These are phyloP conservation scores for Garra rufa DNA, from an alignment of 2,113 vertebrate genomes.

Conservation along the genomic window DNA sequence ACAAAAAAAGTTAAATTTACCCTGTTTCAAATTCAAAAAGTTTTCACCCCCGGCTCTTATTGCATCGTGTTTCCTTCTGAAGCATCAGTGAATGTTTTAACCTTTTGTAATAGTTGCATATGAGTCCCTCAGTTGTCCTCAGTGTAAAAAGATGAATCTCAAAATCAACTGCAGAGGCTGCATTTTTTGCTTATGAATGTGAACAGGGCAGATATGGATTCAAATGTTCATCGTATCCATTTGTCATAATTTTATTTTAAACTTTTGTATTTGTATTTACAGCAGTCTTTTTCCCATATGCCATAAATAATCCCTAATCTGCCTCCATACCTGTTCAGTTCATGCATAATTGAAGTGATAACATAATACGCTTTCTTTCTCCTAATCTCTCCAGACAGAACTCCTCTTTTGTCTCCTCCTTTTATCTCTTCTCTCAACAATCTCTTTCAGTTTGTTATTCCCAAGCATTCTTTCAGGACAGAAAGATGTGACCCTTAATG, in stretches of 20 bases:
- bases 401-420: neutral
- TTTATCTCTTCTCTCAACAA: slow-evolving; percentile 4
- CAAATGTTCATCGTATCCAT: neutral
- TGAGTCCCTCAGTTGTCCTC: too few relatives aligned
- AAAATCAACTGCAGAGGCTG: neutral
- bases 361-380: neutral
- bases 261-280: neutral
- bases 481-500: neutral
- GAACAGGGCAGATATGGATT: too few relatives aligned
- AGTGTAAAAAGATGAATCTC: too few relatives aligned
- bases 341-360: slow-evolving; percentile 9
- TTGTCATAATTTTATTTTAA: too few relatives aligned
- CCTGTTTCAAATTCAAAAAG: too few relatives aligned
- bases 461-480: neutral
- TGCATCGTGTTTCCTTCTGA: too few relatives aligned
- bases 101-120: too few relatives aligned
- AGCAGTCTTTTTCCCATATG: neutral
- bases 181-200: neutral
- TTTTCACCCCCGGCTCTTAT: too few relatives aligned
- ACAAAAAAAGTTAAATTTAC: too few relatives aligned
- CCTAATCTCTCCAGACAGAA: neutral
- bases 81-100: too few relatives aligned
- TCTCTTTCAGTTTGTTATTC: slow-evolving; percentile 21
- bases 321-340: neutral
- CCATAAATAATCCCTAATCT: neutral